Conservation (phyloP, 2,888 invertebrate genomes). For the Plusia festucae region DNA sequence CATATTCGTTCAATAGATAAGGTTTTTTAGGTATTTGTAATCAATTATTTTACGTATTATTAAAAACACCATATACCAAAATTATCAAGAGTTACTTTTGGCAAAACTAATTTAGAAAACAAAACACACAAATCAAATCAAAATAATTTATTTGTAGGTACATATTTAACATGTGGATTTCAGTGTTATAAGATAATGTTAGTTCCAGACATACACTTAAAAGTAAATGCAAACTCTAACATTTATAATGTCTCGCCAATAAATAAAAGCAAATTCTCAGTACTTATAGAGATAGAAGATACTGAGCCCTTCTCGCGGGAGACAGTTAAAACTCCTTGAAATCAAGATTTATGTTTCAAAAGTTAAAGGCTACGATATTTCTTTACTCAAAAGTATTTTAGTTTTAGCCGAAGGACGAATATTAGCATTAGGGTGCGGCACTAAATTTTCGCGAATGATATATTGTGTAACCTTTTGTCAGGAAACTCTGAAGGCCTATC, state of each 20-base stretch:
- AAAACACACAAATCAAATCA: too few species aligned
- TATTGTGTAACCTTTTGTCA: background rate
- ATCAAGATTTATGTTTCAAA: constrained; percentile 13
- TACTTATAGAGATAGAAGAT: background rate
- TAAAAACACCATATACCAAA: too few species aligned
- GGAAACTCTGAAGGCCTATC: background rate
- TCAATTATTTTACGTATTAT: too few species aligned
- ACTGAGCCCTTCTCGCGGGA: constrained; percentile 9
- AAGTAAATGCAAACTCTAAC: background rate
- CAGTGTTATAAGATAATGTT: too few species aligned
- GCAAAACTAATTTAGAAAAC: too few species aligned
- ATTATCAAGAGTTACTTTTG: too few species aligned
- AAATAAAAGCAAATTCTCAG: background rate
- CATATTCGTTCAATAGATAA: too few species aligned
- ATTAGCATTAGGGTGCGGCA: background rate
- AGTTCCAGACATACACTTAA: too few species aligned
- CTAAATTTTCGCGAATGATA: constrained; percentile 4
- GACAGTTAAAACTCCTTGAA: constrained; percentile 2
- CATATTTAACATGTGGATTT: too few species aligned
- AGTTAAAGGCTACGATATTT: constrained; percentile 4
- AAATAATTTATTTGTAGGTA: too few species aligned
- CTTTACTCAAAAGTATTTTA: background rate
- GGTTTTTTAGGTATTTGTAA: too few species aligned
- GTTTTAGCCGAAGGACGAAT: constrained; percentile 1
- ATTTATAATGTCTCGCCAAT: background rate